phyloP scores from a whole-genome alignment of 2,797 vertebrate species.

The Chiroxiphia lanceolata region DNA sequence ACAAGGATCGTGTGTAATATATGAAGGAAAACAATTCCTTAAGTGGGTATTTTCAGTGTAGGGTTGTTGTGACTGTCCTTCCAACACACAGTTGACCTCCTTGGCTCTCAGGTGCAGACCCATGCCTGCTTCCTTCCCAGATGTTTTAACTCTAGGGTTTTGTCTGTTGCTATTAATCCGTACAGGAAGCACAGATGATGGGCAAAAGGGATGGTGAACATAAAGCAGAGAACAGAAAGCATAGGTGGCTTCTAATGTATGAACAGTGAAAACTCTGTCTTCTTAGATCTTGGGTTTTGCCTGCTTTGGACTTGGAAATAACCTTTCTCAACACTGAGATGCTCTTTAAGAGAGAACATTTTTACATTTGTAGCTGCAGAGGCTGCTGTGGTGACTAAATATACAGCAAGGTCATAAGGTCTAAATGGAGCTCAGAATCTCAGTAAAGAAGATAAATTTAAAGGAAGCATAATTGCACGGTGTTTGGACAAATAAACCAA shows the following conservation, averaged over 20 bases:
- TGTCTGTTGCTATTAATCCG: accelerated
- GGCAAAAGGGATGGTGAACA: background rate
- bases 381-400: background rate
- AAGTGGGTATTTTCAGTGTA: background rate
- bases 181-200: background rate
- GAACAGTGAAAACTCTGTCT: background rate
- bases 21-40: background rate
- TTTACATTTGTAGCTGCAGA: background rate
- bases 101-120: no score
- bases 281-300: background rate
- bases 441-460: background rate
- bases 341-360: background rate
- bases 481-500: background rate
- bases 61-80: background rate
- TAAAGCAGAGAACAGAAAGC: background rate
- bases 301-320: background rate
- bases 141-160: background rate
- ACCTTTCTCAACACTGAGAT: background rate
- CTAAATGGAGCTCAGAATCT: background rate
- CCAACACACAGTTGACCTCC: background rate
- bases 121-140: background rate
- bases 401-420: background rate
- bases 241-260: background rate
- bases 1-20: background rate
- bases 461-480: background rate